Evolutionary conservation across 2,888 invertebrate species (phyloP).

Genomic region (Drosophila leonis): DNA sequence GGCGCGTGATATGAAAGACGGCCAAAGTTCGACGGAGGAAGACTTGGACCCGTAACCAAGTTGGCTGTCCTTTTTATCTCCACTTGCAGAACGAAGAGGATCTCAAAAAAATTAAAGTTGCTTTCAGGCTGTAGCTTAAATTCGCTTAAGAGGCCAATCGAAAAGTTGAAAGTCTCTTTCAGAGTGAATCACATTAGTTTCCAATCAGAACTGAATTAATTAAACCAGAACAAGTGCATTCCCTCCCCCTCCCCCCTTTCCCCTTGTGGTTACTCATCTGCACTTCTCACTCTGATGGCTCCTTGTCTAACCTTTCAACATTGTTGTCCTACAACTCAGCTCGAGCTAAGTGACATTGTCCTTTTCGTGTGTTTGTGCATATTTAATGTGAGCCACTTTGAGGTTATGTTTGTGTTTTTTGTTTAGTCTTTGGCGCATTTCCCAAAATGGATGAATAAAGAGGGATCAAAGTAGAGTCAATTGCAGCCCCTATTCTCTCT

Average conservation of each 20-base stretch:
- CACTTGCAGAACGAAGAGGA: neutral
- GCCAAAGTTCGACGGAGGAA: conserved; percentile 60
- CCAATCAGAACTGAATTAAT: conserved; percentile 68
- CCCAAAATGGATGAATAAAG: conserved; percentile 25
- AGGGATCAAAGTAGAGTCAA: conserved; percentile 1
- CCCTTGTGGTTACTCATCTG: neutral
- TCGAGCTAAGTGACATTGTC: conserved; percentile 42
- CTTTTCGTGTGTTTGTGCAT: conserved; percentile 66
- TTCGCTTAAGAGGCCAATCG: conserved; percentile 42
- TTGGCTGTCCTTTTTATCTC: conserved; percentile 43
- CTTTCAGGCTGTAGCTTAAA: conserved; percentile 18
- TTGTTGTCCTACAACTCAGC: conserved; percentile 23
- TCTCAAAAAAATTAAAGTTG: conserved; percentile 37
- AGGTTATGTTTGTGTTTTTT: conserved; percentile 61
- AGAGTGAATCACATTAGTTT: conserved; percentile 33
- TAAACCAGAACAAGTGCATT: conserved; percentile 57
- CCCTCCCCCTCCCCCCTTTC: conserved; percentile 9
- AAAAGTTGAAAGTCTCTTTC: conserved; percentile 24
- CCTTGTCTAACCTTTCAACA: conserved; percentile 15
- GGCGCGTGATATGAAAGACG: conserved; percentile 76
- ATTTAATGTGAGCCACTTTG: conserved; percentile 60
- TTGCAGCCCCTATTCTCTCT: conserved; percentile 15
- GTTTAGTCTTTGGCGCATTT: conserved; percentile 19
- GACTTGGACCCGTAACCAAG: conserved; percentile 29
- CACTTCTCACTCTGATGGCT: neutral